Base-by-base conservation (phyloP, 2,888 invertebrate genomes). In the Macrosiphum euphorbiae region DNA sequence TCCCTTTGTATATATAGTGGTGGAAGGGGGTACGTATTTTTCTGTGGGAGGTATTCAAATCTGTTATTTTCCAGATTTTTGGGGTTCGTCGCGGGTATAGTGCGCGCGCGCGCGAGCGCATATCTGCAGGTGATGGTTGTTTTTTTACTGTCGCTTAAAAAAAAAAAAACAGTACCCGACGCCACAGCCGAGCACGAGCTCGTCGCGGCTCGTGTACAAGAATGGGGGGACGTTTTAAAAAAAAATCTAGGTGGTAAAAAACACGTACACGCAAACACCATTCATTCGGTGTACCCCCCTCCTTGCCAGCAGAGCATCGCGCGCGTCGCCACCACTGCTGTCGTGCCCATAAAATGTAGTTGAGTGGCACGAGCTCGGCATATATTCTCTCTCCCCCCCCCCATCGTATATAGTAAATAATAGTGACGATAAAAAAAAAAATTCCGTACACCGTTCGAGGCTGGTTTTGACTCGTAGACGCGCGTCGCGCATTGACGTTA, bases 171-270 rank as follows among this genome's bases (percentile, higher is more conserved):
- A 35, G 55, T 85, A 78, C 92, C 88, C 92, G 89, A 55, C 35
- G 92, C 92, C 89, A 84, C 89, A 47, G 35, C 93, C 90, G 61
- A 86, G 93, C 93, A 94, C 93, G 93, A 90, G 93, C 93, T 86
- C 35, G 55, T 50, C 52, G 20, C 84, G 84, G 93, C 93, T 90
- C 93, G 93, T 90, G 93, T 93, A 78, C 90, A 61, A 85, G 93
- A 94, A 94, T 86, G 90, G 90, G 93, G 93, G 89, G 89, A 86
- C 13, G 90, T 55, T 55, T 61, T 1, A 47, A 84, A 44, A 92
- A 92, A 92, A 92, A 89, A 61, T 90, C 78, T 94, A 94, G 93
- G 93, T 86, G 93, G 93, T 94, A 94, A 94, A 94, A 94, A 94
- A 94, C 90, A 85, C 90, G 86, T 93, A 93, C 89, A n/a, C 41